Conservation (phyloP, 2,888 invertebrate genomes). For the Eremobia ochroleuca region DNA sequence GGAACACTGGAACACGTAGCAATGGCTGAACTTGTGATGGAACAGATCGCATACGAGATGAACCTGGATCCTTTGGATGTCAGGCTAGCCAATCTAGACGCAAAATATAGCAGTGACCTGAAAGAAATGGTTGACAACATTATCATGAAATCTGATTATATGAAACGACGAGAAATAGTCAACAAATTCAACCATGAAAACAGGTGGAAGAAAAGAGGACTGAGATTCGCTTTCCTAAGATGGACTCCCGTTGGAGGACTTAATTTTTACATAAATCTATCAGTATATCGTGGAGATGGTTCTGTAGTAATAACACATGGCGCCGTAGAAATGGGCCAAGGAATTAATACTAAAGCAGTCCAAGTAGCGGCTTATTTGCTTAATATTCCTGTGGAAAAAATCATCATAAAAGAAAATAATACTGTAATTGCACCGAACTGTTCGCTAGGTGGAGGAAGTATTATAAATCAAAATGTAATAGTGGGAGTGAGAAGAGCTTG, state of each 20-base stretch:
- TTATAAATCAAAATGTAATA: slow-evolving; percentile 81
- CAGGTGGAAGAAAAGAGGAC: slow-evolving; percentile 93
- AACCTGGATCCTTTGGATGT: slow-evolving; percentile 91
- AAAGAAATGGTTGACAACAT: slow-evolving; percentile 89
- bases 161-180: slow-evolving; percentile 84
- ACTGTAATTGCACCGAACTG: slow-evolving; percentile 61
- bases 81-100: slow-evolving; percentile 87
- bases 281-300: slow-evolving; percentile 93
- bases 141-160: slow-evolving; percentile 88
- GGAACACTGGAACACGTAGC: slow-evolving; percentile 90
- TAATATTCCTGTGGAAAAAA: slow-evolving; percentile 59
- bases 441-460: slow-evolving; percentile 53
- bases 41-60: slow-evolving; percentile 90
- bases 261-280: slow-evolving; percentile 87
- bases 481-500: slow-evolving; percentile 72
- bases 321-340: slow-evolving; percentile 94
- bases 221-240: slow-evolving; percentile 91
- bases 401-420: slow-evolving; percentile 60
- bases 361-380: slow-evolving; percentile 87
- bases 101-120: slow-evolving; percentile 68
- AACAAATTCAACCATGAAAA: slow-evolving; percentile 91
- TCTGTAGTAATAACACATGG: slow-evolving; percentile 92
- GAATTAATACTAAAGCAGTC: slow-evolving; percentile 94
- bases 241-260: slow-evolving; percentile 84
- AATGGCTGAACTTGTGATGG: slow-evolving; percentile 91